phyloP scores from a whole-genome alignment of 2,888 invertebrate species.

The Amphipoea lucens region DNA sequence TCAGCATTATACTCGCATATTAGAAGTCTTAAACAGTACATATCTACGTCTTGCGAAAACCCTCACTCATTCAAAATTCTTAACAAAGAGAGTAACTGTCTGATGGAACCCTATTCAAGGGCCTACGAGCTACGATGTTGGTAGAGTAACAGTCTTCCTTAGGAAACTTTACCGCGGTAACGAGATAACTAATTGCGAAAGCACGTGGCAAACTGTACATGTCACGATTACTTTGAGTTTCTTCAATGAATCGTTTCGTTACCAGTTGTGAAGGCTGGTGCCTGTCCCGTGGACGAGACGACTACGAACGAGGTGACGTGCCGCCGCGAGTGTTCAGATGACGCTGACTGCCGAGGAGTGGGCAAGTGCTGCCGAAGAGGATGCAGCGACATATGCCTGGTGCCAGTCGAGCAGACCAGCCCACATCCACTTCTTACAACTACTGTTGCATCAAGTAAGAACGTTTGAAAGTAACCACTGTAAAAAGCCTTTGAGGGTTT shows the following conservation, averaged over 20 bases:
- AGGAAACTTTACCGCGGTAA: not conserved
- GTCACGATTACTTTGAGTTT: not conserved
- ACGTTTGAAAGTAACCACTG: not conserved
- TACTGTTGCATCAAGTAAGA: conserved; percentile 73
- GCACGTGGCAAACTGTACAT: not conserved
- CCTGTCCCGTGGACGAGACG: conserved; percentile 71
- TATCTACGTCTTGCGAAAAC: not conserved
- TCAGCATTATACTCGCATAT: not conserved
- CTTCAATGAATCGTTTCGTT: conserved; percentile 22
- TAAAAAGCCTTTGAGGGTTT: not conserved
- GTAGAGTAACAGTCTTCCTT: not conserved
- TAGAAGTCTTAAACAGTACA: not conserved
- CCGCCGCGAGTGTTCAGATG: conserved; percentile 93
- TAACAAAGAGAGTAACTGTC: not conserved
- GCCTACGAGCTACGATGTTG: too few relatives aligned
- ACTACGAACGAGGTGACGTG: conserved; percentile 85
- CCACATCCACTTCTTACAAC: conserved; percentile 64
- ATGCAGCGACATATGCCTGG: conserved; percentile 93
- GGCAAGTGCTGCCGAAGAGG: conserved; percentile 95
- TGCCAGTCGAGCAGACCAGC: conserved; percentile 72
- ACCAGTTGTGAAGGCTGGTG: conserved; percentile 91
- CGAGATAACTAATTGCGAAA: not conserved
- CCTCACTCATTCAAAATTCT: not conserved
- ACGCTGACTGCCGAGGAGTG: conserved; percentile 94
- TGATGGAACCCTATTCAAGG: not conserved